A percentile compares a stretch with the other conserved stretches of the same genome.
These are phyloP conservation scores for Caenorhabditis remanei DNA, from an alignment of 1,140 invertebrate species.

Conservation along the genomic window DNA sequence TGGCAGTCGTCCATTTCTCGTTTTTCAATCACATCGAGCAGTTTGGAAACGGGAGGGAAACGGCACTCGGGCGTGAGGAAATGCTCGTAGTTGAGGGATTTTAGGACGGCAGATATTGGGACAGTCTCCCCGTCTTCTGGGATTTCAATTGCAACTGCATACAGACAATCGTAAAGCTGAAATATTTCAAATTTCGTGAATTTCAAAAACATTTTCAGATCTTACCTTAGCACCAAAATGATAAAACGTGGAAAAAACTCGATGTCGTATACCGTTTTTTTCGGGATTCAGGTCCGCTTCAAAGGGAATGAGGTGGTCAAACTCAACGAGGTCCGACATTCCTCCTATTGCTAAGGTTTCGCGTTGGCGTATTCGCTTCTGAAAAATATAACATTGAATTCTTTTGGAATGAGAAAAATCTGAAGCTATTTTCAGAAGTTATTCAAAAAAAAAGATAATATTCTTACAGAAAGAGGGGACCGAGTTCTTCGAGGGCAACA, in stretches of 20 bases:
- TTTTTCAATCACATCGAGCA: constrained; percentile 28
- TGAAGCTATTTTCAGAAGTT: neutral
- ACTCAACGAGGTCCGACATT: constrained; percentile 10
- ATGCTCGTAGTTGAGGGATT: neutral
- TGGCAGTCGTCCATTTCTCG: constrained; percentile 8
- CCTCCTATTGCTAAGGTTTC: neutral
- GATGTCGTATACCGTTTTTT: neutral
- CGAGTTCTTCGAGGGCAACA: neutral
- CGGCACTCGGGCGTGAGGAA: neutral
- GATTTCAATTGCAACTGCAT: neutral
- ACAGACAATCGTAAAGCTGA: constrained; percentile 41
- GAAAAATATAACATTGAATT: neutral
- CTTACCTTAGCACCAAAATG: constrained; percentile 38
- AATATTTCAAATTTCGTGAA: neutral
- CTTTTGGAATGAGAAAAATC: neutral
- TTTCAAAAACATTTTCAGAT: neutral
- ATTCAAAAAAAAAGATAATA: neutral
- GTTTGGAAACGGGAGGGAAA: constrained; percentile 4
- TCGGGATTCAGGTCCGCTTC: constrained; percentile 2
- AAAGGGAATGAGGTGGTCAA: constrained; percentile 20
- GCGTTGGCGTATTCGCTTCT: constrained; percentile 12
- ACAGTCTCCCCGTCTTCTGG: neutral
- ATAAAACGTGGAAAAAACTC: constrained; percentile 14
- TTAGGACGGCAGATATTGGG: neutral
- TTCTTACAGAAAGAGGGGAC: constrained; percentile 7